phyloP scores from a whole-genome alignment of 2,888 invertebrate genomes.

The Omphaloscelis lunosa region DNA sequence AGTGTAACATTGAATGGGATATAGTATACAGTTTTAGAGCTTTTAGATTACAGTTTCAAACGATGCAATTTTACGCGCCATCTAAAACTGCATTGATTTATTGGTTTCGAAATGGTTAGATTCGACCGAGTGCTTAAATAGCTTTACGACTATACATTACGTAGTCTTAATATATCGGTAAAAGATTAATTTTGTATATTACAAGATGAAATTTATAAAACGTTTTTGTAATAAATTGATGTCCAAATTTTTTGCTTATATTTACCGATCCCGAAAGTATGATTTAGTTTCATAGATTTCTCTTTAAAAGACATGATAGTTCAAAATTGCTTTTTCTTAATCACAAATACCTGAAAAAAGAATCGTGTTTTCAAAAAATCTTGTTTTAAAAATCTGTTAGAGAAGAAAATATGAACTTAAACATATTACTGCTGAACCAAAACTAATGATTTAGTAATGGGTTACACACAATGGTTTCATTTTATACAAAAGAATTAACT shows the following conservation, averaged over 20 bases:
- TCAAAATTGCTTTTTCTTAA: neutral
- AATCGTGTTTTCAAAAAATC: neutral
- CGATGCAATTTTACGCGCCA: neutral
- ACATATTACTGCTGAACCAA: neutral
- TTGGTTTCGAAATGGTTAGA: neutral
- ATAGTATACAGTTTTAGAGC: neutral
- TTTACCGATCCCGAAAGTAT: no score
- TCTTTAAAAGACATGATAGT: no score
- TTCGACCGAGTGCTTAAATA: neutral
- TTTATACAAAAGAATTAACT: slow-evolving; percentile 1
- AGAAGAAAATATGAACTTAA: neutral
- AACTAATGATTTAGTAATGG: neutral
- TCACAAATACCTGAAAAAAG: neutral
- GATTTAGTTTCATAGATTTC: no score
- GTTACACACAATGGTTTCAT: slow-evolving; percentile 6
- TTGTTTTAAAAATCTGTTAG: neutral
- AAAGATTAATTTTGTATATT: neutral
- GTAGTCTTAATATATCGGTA: neutral
- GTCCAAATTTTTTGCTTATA: no score
- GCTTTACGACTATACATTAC: neutral
- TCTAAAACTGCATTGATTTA: slow-evolving; percentile 5
- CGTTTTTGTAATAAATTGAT: neutral
- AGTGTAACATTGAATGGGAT: neutral
- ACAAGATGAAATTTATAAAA: no score
- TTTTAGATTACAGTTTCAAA: neutral